Evolutionary conservation across 2,797 vertebrate species (phyloP).

Genomic region (Malacoraja senta): DNA sequence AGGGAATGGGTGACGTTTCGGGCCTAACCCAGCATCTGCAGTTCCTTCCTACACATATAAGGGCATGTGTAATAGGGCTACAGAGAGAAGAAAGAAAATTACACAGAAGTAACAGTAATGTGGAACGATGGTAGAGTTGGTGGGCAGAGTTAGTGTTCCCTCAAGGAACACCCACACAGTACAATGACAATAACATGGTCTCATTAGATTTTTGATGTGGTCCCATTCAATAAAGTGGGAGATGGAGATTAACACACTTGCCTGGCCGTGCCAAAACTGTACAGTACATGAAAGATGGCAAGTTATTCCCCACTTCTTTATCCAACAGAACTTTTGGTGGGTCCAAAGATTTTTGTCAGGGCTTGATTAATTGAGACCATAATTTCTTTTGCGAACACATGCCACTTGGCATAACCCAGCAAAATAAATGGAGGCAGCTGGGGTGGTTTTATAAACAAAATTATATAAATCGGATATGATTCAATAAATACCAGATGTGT

Average conservation of each 20-base stretch:
- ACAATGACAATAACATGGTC: background rate
- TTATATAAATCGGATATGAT: background rate
- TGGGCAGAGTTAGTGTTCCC: background rate
- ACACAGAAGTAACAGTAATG: background rate
- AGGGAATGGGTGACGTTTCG: no score
- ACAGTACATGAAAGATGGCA: background rate
- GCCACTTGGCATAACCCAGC: constrained; percentile 5
- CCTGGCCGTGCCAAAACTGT: background rate
- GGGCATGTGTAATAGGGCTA: no score
- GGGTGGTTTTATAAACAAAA: background rate
- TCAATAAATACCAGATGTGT: constrained; percentile 25
- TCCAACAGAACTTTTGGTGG: background rate
- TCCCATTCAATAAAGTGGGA: background rate
- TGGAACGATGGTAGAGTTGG: background rate
- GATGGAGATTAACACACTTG: background rate
- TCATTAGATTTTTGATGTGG: background rate
- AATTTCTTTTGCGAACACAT: background rate
- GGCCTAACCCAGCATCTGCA: no score
- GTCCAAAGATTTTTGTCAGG: background rate
- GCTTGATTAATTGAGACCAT: background rate
- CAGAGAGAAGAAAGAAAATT: no score
- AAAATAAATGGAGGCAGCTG: constrained; percentile 28
- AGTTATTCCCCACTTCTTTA: background rate
- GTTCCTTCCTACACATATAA: no score
- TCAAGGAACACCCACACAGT: background rate